Evolutionary conservation across 2,888 invertebrate genomes (phyloP), one percentile per base, ranked within the genome.

Genomic region (Neoaliturus tenellus): DNA sequence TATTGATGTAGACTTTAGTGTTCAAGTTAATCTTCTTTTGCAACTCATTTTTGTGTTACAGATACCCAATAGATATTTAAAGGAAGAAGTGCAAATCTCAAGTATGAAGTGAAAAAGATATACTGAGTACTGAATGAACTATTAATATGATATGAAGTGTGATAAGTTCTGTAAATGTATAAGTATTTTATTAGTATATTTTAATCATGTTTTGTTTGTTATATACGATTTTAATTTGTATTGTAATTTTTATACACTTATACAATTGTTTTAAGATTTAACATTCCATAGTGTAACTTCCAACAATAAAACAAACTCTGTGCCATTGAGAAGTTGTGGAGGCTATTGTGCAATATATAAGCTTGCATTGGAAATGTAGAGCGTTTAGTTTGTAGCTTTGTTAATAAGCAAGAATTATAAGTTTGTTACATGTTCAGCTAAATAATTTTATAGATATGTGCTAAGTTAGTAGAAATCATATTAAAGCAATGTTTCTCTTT

Each of bases 141-240:
- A n/a, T 20, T 55, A 55, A 55, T 20, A 55, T 23, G 25, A 25
- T 58, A 23, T 3, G 10, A 62, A 62, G 62, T 62, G 62, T 62
- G 62, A 62, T 62, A 62, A 62, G 62, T 62, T 62, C 14, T 62
- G 28, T 62, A 62, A 62, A 62, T 62, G 62, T 55, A 20, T 55
- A 25, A 62, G 62, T 62, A 62, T 62, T 28, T 51, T 62, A 62
- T 1, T 28, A 62, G 62, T 62, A 31, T 62, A 25, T 55, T 6
- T 23, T 25, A 62, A 62, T 62, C 31, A 31, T 6, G 3, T 5
- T 62, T 62, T 28, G 10, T 62, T 62, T 62, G 62, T 62, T 62
- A 62, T 62, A 62, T 31, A 28, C 25, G n/a, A 14, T 62, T 62
- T 62, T 62, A 8, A 62, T 62, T 55, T 55, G 25, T 25, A 23